Evolutionary conservation across 2,113 vertebrate genomes (phyloP).

Genomic region (Onychorhynchus coronatus): DNA sequence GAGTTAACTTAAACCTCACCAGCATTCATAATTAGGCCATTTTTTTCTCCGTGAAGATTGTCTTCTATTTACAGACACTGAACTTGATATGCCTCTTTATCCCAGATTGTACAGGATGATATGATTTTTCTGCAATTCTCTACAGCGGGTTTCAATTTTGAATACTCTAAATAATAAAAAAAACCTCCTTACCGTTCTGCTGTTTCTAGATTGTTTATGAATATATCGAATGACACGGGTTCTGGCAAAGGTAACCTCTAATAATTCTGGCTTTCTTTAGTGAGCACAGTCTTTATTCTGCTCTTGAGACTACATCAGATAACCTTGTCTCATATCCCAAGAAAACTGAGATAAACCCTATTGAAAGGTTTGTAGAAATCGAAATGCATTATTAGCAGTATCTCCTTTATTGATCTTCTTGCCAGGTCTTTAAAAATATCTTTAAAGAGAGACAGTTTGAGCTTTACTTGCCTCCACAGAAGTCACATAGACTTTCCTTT

Average conservation of each 20-base stretch:
- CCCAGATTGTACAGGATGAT: not conserved
- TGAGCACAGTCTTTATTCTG: not conserved
- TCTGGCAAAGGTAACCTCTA: not conserved
- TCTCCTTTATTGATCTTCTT: not conserved
- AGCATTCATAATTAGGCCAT: not conserved
- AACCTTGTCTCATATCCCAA: not conserved
- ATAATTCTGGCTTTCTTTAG: not conserved
- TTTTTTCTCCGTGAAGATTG: not conserved
- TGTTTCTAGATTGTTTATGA: not conserved
- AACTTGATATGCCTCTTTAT: not conserved
- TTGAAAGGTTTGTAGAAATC: not conserved
- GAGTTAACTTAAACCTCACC: not conserved
- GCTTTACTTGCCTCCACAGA: not conserved
- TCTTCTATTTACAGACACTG: not conserved
- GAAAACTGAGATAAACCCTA: not conserved
- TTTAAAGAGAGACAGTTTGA: not conserved
- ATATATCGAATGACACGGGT: not conserved
- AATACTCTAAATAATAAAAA: not conserved
- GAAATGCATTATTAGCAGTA: not conserved
- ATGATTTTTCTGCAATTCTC: not conserved
- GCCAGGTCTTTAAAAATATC: not conserved
- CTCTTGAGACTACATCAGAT: not conserved
- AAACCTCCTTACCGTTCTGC: not conserved
- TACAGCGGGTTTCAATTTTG: not conserved
- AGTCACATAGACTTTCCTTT: not conserved